Conservation (phyloP, 2,113 vertebrate species). For the Aythya baeri region DNA sequence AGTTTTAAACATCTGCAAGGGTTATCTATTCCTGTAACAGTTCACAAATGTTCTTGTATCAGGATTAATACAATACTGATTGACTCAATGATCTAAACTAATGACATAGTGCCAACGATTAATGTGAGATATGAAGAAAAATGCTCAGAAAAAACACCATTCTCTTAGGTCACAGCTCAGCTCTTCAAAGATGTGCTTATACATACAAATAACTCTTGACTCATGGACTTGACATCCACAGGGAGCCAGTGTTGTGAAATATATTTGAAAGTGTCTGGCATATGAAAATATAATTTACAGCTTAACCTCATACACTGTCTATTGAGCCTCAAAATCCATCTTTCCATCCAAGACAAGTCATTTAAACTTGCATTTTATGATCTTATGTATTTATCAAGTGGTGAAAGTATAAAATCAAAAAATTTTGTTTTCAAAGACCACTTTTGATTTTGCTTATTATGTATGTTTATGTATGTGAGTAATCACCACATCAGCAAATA, state of each 20-base stretch:
- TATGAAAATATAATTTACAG: neutral
- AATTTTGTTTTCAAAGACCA: neutral
- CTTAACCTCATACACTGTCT: neutral
- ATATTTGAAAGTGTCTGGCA: neutral
- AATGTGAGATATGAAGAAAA: neutral
- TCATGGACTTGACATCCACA: neutral
- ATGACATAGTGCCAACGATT: neutral
- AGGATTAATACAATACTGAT: neutral
- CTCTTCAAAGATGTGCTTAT: neutral
- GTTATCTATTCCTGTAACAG: neutral
- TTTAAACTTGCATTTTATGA: neutral
- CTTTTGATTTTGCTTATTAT: neutral
- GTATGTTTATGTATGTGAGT: neutral
- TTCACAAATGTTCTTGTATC: neutral
- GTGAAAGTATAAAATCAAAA: neutral
- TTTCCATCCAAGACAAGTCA: neutral
- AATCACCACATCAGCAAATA: neutral
- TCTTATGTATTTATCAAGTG: neutral
- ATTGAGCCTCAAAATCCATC: neutral
- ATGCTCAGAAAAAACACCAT: neutral
- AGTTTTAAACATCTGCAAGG: neutral
- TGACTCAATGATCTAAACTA: neutral
- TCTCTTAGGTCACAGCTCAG: neutral
- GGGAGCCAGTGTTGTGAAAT: neutral
- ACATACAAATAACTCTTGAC: neutral